Base-by-base conservation (phyloP, 2,888 invertebrate genomes). In the Acanthosepion lycidas region DNA sequence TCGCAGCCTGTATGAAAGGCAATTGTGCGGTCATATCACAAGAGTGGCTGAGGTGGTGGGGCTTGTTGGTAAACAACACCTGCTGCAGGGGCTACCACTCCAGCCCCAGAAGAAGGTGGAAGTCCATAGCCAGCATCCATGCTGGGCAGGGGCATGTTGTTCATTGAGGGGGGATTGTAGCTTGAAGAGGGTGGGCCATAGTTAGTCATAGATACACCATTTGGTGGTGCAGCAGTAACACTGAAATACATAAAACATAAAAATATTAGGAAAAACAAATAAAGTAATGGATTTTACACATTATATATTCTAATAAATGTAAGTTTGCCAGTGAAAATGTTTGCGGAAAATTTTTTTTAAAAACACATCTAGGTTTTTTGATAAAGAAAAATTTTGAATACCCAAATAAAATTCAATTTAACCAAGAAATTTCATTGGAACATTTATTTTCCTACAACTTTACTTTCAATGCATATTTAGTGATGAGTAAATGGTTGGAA, bases 11-110 rank as follows among this genome's bases (percentile, higher is more conserved):
- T 51, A 49, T 93, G n/a, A 49, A 93, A 51, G 93, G 93, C 93
- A 93, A 93, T 49, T 53, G 93, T n/a, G 78, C 78, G n/a, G 78
- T 78, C 93, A 51, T 49, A 93, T 93, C 93, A 93, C 93, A 93
- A 93, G n/a, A 93, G 53, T 26, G 93, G 93, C 53, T 93, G 93
- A 18, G 93, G 93, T 15, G 93, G 93, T 53, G 93, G 93, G n/a
- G 53, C 51, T 93, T 93, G 93, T 33, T 93, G 93, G 49, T 93
- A 93, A 93, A 53, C n/a, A 49, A 93, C 53, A 18, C 93, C 51
- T n/a, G n/a, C 78, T 33, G 78, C 78, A 78, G 78, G 12, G 78
- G 78, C 78, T 33, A 78, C 78, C n/a, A 78, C 78, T 53, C 93
- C 93, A 93, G 51, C 93, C 53, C 49, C 93, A 51, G 93, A 53